phyloP scores from a whole-genome alignment of 64 coral and sea anemone genomes.

The Pachyseris speciosa region DNA sequence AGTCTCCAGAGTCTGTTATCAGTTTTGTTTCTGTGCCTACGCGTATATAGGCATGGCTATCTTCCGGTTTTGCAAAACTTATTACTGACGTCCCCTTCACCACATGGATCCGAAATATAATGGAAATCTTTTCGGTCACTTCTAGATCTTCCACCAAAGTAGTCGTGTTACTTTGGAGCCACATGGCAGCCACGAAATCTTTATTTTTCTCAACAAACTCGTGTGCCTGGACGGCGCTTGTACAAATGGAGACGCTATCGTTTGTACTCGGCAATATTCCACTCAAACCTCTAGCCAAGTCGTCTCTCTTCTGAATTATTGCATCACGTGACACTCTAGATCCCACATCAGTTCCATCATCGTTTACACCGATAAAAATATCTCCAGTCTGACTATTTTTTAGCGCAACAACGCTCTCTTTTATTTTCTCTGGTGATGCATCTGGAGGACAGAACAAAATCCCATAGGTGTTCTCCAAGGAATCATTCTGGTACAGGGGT shows the following conservation, averaged over 20 bases:
- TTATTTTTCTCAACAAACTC: slow-evolving; percentile 32
- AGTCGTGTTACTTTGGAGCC: background rate
- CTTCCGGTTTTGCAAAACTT: slow-evolving; percentile 42
- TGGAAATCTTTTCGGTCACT: slow-evolving; percentile 23
- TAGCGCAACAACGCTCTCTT: slow-evolving; percentile 64
- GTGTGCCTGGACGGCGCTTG: slow-evolving; percentile 18
- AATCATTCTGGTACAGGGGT: slow-evolving; percentile 51
- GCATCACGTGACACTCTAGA: background rate
- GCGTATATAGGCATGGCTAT: slow-evolving; percentile 70
- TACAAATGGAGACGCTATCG: slow-evolving; percentile 38
- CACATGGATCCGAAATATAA: slow-evolving; percentile 71
- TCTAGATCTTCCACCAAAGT: background rate
- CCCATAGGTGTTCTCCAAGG: slow-evolving; percentile 38
- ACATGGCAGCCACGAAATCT: slow-evolving; percentile 76
- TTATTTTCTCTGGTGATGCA: slow-evolving; percentile 6
- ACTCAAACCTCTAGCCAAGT: slow-evolving; percentile 49
- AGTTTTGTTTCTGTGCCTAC: slow-evolving; percentile 73
- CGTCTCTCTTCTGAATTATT: slow-evolving; percentile 58
- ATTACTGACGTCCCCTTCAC: slow-evolving; percentile 48
- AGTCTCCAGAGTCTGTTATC: slow-evolving; percentile 53
- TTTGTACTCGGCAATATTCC: slow-evolving; percentile 60
- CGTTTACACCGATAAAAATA: slow-evolving; percentile 71
- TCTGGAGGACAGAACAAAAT: slow-evolving; percentile 53
- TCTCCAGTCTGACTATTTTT: slow-evolving; percentile 75
- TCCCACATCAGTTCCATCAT: slow-evolving; percentile 30